Conservation (phyloP, 2,888 invertebrate genomes). For the Dasypogon diadema region DNA sequence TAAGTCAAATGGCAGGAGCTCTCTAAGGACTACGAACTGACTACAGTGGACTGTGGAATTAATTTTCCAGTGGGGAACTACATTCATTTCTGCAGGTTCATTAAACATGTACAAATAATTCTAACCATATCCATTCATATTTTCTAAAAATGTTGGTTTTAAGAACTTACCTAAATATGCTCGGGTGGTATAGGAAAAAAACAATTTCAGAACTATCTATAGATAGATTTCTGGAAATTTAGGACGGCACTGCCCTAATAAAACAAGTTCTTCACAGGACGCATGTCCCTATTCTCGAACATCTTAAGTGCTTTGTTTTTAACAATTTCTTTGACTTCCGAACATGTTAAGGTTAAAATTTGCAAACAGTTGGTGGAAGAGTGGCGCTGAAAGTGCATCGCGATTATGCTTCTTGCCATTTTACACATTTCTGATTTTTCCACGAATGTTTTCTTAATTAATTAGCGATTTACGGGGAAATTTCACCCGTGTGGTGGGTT, state of each 20-base stretch:
- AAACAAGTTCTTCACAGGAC: not conserved
- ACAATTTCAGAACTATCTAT: too few relatives aligned
- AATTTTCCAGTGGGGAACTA: too few relatives aligned
- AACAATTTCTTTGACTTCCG: not conserved
- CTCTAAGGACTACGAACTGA: too few relatives aligned
- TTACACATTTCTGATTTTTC: not conserved
- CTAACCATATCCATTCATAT: too few relatives aligned
- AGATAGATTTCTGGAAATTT: too few relatives aligned
- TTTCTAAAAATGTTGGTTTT: too few relatives aligned
- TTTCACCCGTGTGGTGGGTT: not conserved
- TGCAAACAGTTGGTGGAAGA: conserved; percentile 24
- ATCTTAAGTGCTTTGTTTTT: not conserved
- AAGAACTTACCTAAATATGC: too few relatives aligned
- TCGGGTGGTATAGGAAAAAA: too few relatives aligned
- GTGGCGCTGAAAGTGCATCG: not conserved
- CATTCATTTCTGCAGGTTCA: too few relatives aligned
- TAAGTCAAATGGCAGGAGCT: too few relatives aligned
- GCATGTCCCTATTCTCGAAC: not conserved
- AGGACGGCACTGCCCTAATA: not conserved
- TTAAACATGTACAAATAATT: too few relatives aligned
- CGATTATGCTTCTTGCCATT: not conserved
- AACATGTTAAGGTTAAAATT: not conserved
- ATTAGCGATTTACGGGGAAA: not conserved
- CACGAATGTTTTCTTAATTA: not conserved
- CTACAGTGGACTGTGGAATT: too few relatives aligned